phyloP scores from a whole-genome alignment of 2,113 vertebrate genomes.

The Lutjanus erythropterus region DNA sequence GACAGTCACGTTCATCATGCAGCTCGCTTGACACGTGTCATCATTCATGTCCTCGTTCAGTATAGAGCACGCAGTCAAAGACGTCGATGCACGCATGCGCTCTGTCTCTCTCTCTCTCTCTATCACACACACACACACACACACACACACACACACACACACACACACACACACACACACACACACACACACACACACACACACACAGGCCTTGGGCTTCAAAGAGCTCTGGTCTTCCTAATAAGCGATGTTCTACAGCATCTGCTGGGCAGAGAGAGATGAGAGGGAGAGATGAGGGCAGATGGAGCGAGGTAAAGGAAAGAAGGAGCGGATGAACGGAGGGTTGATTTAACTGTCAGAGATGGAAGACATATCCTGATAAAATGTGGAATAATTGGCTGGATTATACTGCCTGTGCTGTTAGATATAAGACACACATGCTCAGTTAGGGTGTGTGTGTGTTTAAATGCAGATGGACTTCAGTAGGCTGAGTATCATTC shows the following conservation, averaged over 20 bases:
- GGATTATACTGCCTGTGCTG: background rate
- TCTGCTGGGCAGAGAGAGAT: constrained; percentile 21
- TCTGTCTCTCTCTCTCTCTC: background rate
- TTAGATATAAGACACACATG: background rate
- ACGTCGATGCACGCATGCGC: background rate
- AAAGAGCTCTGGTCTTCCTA: constrained; percentile 41
- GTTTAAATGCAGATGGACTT: background rate
- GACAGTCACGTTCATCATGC: constrained; percentile 57
- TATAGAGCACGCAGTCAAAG: background rate
- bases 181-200: constrained; percentile 20
- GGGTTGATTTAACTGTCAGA: constrained; percentile 17
- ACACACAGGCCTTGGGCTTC: constrained; percentile 21
- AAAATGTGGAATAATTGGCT: constrained; percentile 48
- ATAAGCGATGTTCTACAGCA: constrained; percentile 27
- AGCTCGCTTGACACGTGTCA: constrained; percentile 51
- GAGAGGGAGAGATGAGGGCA: constrained; percentile 34
- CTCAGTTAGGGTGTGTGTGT: background rate
- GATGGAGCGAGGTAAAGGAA: constrained; percentile 31
- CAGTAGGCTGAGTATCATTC: background rate
- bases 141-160: constrained; percentile 7
- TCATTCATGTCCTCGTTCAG: constrained; percentile 40
- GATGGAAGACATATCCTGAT: constrained; percentile 17
- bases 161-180: constrained; percentile 13
- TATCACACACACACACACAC: background rate
- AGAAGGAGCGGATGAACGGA: background rate